phyloP scores from a whole-genome alignment of 2,797 vertebrate species.

The Lates japonicus region DNA sequence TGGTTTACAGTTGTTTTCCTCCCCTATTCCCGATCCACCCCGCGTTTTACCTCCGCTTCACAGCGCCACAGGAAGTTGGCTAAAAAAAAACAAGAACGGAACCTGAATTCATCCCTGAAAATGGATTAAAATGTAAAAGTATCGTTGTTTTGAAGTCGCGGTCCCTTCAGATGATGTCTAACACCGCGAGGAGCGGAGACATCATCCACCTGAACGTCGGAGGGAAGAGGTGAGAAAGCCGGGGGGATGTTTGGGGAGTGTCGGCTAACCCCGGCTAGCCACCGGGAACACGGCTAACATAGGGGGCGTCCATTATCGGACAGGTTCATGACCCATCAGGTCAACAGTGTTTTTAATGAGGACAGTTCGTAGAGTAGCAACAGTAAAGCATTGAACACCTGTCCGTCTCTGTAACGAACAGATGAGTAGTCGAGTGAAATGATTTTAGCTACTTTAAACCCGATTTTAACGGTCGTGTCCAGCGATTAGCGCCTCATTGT shows the following conservation, averaged over 20 bases:
- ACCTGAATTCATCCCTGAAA: conserved; percentile 10
- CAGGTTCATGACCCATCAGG: background rate
- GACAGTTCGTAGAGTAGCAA: fast-evolving
- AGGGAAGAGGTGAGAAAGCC: conserved; percentile 84
- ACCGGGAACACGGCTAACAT: background rate
- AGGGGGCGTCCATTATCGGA: conserved; percentile 12
- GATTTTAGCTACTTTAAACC: fast-evolving
- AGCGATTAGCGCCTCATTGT: background rate
- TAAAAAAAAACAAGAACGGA: conserved; percentile 17
- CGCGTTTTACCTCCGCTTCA: conserved; percentile 18
- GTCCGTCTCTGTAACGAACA: fast-evolving
- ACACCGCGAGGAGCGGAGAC: conserved; percentile 81
- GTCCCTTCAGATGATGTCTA: conserved; percentile 44
- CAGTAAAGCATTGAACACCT: fast-evolving
- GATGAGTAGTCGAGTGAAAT: fast-evolving
- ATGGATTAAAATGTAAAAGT: conserved; percentile 42
- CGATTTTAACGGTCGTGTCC: fast-evolving
- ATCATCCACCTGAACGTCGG: conserved; percentile 91
- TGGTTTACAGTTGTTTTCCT: background rate
- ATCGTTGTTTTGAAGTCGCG: too few relatives aligned
- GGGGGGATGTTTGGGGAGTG: background rate
- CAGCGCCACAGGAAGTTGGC: conserved; percentile 50
- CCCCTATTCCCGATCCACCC: background rate
- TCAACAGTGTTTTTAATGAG: fast-evolving
- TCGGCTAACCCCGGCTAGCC: conserved; percentile 40